Evolutionary conservation across 1,140 invertebrate genomes (phyloP).

Genomic region (Trachymyrmex septentrionalis): DNA sequence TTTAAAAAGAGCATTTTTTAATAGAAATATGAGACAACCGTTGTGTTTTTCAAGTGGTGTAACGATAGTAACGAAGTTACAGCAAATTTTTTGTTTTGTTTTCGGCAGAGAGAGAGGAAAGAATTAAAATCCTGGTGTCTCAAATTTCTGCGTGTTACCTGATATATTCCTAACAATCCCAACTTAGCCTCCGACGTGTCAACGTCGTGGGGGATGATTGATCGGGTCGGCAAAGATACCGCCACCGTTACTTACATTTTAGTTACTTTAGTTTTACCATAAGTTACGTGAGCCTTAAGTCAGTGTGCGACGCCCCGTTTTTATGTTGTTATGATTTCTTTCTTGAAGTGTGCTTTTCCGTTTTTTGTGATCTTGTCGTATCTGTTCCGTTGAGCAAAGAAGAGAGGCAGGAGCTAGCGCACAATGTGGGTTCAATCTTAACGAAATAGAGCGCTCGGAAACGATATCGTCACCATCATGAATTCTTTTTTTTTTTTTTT

Average conservation of each 20-base stretch:
- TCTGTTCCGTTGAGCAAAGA: conserved; percentile 62
- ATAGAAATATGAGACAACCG: conserved; percentile 17
- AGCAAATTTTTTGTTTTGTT: too few relatives aligned
- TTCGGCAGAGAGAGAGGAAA: not conserved
- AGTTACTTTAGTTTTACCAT: conserved; percentile 77
- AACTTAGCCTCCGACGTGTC: conserved; percentile 16
- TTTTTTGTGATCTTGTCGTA: conserved; percentile 64
- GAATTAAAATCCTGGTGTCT: conserved; percentile 18
- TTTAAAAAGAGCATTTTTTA: conserved; percentile 39
- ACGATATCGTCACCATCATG: not conserved
- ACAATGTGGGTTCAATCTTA: conserved; percentile 79
- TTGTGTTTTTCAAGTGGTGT: not conserved
- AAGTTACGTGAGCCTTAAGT: conserved; percentile 65
- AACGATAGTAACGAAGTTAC: not conserved
- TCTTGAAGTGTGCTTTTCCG: conserved; percentile 65
- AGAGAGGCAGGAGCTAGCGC: conserved; percentile 11
- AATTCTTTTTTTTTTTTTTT: conserved; percentile 55
- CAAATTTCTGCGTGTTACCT: conserved; percentile 30
- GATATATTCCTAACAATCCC: not conserved
- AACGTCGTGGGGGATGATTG: conserved; percentile 28
- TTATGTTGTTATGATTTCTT: conserved; percentile 80
- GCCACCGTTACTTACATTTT: conserved; percentile 65
- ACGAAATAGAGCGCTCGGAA: conserved; percentile 77
- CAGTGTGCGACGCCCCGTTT: conserved; percentile 75
- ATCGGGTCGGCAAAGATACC: conserved; percentile 51